Percentiles rank a stretch among this genome's conserved stretches.
These are phyloP conservation scores for Sebastes vulpes DNA, from an alignment of 2,797 vertebrate genomes.

Conservation along the genomic window DNA sequence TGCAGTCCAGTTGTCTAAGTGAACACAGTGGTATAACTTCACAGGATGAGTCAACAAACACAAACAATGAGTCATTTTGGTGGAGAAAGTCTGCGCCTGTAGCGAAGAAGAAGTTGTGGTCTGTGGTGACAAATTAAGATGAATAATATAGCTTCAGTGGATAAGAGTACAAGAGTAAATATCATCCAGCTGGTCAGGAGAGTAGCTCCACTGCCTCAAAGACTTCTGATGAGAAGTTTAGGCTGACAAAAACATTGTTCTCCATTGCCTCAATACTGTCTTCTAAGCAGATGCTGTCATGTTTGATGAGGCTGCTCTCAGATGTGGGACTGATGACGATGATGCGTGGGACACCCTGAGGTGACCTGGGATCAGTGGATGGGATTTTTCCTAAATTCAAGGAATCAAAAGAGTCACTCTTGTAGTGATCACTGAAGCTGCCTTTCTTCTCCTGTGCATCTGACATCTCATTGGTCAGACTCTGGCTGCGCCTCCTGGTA, in stretches of 20 bases:
- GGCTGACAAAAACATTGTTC: slow-evolving; percentile 65
- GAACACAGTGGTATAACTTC: background rate
- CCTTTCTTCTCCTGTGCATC: slow-evolving; percentile 6
- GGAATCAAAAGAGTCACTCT: slow-evolving; percentile 64
- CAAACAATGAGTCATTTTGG: background rate
- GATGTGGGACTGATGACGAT: slow-evolving; percentile 88
- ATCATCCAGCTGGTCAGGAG: slow-evolving; percentile 41
- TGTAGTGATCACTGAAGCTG: background rate
- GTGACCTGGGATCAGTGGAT: background rate
- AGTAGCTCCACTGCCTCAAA: slow-evolving; percentile 86
- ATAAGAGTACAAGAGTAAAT: background rate
- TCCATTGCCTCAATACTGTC: slow-evolving; percentile 57
- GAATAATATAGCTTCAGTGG: background rate
- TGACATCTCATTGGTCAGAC: slow-evolving; percentile 54
- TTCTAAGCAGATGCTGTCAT: slow-evolving; percentile 52
- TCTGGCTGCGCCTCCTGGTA: slow-evolving; percentile 66
- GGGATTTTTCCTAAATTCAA: slow-evolving; percentile 26
- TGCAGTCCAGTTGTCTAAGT: background rate
- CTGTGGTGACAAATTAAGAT: background rate
- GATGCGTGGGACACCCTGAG: slow-evolving; percentile 81
- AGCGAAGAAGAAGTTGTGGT: background rate
- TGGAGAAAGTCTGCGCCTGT: background rate
- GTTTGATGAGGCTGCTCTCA: slow-evolving; percentile 80
- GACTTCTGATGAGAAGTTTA: slow-evolving; percentile 84
- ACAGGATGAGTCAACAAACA: background rate